phyloP scores from a whole-genome alignment of 23 tunicate species.

The Trididemnum nubilum region DNA sequence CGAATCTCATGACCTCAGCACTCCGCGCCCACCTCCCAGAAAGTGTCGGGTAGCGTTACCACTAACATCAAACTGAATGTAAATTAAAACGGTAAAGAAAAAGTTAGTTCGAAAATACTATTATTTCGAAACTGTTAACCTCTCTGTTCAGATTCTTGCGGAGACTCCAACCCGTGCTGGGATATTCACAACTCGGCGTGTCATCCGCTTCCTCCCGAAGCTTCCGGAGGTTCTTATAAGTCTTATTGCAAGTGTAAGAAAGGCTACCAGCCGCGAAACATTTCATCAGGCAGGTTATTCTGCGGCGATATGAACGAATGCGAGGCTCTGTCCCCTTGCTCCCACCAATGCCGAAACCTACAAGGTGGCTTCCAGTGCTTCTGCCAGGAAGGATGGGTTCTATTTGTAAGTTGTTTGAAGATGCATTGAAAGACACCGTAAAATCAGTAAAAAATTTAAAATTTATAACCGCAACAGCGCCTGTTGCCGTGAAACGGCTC shows the following conservation, averaged over 20 bases:
- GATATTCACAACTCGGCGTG: conserved; percentile 27
- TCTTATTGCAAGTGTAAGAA: conserved; percentile 53
- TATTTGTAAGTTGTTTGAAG: conserved; percentile 21
- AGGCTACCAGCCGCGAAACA: conserved; percentile 27
- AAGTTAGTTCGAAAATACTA: no score
- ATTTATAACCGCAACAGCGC: no score
- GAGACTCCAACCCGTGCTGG: not conserved
- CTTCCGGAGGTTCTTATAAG: conserved; percentile 48
- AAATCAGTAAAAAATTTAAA: not conserved
- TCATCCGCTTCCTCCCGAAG: conserved; percentile 42
- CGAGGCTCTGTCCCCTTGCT: conserved; percentile 51
- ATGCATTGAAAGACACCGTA: no score
- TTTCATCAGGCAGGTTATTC: not conserved
- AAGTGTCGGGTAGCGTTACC: no score
- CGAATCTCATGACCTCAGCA: no score
- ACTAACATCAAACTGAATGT: no score
- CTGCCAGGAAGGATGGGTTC: conserved; percentile 48
- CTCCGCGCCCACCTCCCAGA: no score
- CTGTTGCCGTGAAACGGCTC: no score
- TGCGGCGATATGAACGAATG: conserved; percentile 76
- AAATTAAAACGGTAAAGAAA: no score
- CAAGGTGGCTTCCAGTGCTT: conserved; percentile 50
- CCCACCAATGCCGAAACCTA: conserved; percentile 57
- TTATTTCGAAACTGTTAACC: no score
- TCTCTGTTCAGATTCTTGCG: conserved; percentile 20